Percentiles rank a stretch among this genome's conserved stretches.
phyloP scores from a whole-genome alignment of 2,797 vertebrate species.

The Tarsius wallacei region DNA sequence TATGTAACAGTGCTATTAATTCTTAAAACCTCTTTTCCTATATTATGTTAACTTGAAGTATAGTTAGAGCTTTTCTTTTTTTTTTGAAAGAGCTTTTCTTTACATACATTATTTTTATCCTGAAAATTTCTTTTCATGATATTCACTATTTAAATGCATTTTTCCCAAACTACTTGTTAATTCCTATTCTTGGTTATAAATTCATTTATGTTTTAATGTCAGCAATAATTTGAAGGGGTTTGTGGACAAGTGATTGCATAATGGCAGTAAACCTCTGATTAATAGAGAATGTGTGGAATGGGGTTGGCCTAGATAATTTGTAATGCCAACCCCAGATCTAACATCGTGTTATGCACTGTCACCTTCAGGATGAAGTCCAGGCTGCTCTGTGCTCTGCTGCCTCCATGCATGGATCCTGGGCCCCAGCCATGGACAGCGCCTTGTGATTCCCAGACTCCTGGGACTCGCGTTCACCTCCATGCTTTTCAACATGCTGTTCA shows the following conservation, averaged over 20 bases:
- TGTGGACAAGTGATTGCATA: not conserved
- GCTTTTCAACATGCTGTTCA: not conserved
- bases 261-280: not conserved
- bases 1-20: conserved; percentile 22
- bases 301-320: not conserved
- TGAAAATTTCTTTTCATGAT: conserved; percentile 42
- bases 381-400: not conserved
- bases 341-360: not conserved
- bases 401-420: not conserved
- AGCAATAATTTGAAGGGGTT: not conserved
- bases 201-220: conserved; percentile 39
- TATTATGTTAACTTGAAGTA: conserved; percentile 44
- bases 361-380: not conserved
- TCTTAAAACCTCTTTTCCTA: conserved; percentile 13
- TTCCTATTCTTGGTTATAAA: conserved; percentile 13
- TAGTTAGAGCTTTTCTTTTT: not conserved
- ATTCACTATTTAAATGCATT: conserved; percentile 31
- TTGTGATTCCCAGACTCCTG: not conserved
- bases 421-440: not conserved
- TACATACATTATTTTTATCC: not conserved
- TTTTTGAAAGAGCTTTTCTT: conserved; percentile 21
- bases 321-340: not conserved
- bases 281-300: not conserved
- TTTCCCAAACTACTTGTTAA: not conserved
- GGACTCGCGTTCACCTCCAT: not conserved